phyloP scores from a whole-genome alignment of 1,140 invertebrate genomes.

The Teleopsis dalmanni region DNA sequence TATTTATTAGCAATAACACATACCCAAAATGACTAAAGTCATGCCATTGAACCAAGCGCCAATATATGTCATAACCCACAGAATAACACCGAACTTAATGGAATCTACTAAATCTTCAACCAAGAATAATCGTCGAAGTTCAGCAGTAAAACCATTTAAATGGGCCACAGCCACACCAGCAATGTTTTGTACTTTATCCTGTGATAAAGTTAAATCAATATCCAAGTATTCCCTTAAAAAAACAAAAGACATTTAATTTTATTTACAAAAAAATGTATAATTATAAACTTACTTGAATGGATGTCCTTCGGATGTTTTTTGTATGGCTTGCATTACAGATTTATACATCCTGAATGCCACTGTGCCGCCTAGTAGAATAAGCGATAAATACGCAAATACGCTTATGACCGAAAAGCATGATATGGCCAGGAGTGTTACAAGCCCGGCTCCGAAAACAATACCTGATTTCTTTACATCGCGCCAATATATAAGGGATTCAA shows the following conservation, averaged over 20 bases:
- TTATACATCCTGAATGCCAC: conserved; percentile 93
- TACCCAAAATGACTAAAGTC: conserved; percentile 90
- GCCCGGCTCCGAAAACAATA: conserved; percentile 77
- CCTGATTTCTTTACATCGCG: conserved; percentile 89
- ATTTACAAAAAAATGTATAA: neutral
- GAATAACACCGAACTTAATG: conserved; percentile 82
- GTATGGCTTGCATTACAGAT: conserved; percentile 88
- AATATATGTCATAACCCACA: conserved; percentile 93
- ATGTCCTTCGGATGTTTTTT: conserved; percentile 94
- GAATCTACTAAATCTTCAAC: conserved; percentile 96
- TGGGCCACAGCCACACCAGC: conserved; percentile 77
- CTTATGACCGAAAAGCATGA: conserved; percentile 92
- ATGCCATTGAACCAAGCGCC: conserved; percentile 98
- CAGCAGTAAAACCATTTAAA: conserved; percentile 67
- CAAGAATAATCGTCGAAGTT: conserved; percentile 86
- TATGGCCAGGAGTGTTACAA: conserved; percentile 82
- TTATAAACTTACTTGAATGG: conserved; percentile 82
- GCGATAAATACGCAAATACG: conserved; percentile 84
- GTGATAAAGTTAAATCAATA: conserved; percentile 72
- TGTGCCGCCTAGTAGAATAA: conserved; percentile 73
- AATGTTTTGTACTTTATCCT: conserved; percentile 81
- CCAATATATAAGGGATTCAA: conserved; percentile 95
- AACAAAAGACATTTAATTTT: neutral
- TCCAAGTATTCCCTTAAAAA: conserved; percentile 76
- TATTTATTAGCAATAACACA: no score